Percentiles rank a stretch among this genome's conserved stretches.
phyloP scores from a whole-genome alignment of 2,113 vertebrate genomes.

The Prionailurus bengalensis region DNA sequence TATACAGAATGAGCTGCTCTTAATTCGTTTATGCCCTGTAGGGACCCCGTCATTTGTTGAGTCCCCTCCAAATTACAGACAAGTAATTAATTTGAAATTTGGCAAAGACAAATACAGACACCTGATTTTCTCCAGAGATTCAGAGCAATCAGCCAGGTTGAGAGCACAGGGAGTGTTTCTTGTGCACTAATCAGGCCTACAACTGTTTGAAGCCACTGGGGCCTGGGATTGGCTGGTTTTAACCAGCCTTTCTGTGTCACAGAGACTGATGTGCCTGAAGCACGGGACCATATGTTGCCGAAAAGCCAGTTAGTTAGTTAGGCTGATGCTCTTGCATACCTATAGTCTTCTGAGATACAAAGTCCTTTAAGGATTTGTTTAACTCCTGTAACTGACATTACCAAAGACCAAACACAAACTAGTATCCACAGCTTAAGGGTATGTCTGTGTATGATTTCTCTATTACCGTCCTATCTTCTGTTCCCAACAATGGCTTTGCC shows the following conservation, averaged over 20 bases:
- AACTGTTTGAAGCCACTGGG: background rate
- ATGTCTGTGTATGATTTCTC: background rate
- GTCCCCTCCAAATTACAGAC: background rate
- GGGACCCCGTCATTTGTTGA: background rate
- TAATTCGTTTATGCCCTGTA: conserved; percentile 21
- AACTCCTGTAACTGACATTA: background rate
- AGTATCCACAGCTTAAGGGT: background rate
- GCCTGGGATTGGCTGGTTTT: background rate
- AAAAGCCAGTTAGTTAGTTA: background rate
- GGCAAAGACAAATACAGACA: conserved; percentile 48
- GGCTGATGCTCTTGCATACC: background rate
- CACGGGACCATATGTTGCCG: background rate
- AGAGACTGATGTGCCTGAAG: background rate
- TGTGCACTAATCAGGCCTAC: background rate
- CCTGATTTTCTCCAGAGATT: conserved; percentile 6
- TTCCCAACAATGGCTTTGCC: background rate
- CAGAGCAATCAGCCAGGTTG: background rate
- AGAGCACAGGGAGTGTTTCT: background rate
- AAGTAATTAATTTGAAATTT: conserved; percentile 51
- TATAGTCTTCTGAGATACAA: background rate
- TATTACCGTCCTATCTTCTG: background rate
- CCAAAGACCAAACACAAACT: background rate
- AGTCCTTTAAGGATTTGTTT: background rate
- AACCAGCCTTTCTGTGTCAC: background rate
- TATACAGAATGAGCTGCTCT: background rate